These are phyloP conservation scores for Oncorhynchus nerka DNA, from an alignment of 2,113 vertebrate species.

Conservation along the genomic window DNA sequence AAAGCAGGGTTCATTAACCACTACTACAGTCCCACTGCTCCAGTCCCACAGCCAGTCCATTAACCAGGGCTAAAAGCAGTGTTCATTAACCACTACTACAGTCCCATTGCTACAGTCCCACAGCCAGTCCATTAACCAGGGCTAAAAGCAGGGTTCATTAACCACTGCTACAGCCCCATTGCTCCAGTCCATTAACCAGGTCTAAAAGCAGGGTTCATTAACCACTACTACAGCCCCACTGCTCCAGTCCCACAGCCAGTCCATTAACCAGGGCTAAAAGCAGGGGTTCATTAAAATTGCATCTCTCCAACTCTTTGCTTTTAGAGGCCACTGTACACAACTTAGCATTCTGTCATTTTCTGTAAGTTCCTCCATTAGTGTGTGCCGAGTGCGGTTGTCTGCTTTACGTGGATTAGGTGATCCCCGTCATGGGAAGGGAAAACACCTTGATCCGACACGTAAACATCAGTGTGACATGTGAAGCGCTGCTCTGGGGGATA, in stretches of 20 bases:
- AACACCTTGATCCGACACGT: neutral
- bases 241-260: too few species aligned
- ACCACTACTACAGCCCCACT: too few species aligned
- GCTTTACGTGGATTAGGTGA: neutral
- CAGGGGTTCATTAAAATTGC: constrained; percentile 14
- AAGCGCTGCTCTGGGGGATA: constrained; percentile 31
- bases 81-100: neutral
- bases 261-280: neutral
- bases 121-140: neutral
- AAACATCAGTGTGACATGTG: constrained; percentile 28
- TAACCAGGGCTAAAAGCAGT: neutral
- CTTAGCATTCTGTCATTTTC: neutral
- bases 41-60: too few species aligned
- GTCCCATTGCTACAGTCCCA: too few species aligned
- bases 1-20: neutral
- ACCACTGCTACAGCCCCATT: too few species aligned
- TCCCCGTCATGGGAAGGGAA: neutral
- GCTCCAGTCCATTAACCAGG: neutral
- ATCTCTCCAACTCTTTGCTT: neutral
- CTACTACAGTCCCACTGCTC: too few species aligned
- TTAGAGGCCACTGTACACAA: constrained; percentile 11
- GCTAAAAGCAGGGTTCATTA: neutral
- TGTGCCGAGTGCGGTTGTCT: constrained; percentile 3
- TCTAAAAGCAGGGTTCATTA: neutral
- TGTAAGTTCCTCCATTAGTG: constrained; percentile 1